Evolutionary conservation across 2,888 invertebrate genomes (phyloP), one percentile per base, ranked within the genome.

Genomic region (Stenichneumon culpator): DNA sequence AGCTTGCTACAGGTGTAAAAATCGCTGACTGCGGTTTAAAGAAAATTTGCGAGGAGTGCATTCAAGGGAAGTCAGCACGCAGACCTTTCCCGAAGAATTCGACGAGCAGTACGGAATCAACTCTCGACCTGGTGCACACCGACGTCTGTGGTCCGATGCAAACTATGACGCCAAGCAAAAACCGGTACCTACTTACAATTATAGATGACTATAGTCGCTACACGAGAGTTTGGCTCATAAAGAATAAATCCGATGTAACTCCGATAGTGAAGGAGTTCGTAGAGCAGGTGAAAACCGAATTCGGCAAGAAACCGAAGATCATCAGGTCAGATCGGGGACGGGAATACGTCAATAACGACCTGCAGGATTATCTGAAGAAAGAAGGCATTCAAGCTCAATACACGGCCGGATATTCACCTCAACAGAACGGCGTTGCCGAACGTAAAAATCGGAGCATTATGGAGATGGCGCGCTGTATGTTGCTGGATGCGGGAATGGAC

Each of bases 81-180:
- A 68, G 79, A 63, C 81, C 86, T 4, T 89, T 90, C 72, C 90
- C 90, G 52, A 88, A 90, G 75, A 57, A 79, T 60, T 73, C 74
- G 14, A 60, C 75, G 47, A 86, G 44, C 9, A 82, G 87, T 57
- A 88, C 89, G 9, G 16, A 50, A 1, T 50, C 83, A n/a, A 9
- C 77, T 16, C 32, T 91, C 2, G 90, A 92, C 68, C 78, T 91
- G 5, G 77, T 91, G 9, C 90, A 91, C 77, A 88, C 87, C 1
- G 91, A 92, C 70, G 79, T 93, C 22, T 93, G 92, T 57, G 92
- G 91, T 3, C 90, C 92, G 0, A 90, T 92, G 90, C 87, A 89
- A 65, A 89, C 88, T 1, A 22, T 47, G 6, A 89, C 91, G 2
- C 86, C 86, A n/a, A 80, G 89, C 28, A 87, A 87, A 25, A 90